These are phyloP conservation scores for Lycia hirtaria DNA, from an alignment of 2,888 invertebrate species.

Conservation along the genomic window DNA sequence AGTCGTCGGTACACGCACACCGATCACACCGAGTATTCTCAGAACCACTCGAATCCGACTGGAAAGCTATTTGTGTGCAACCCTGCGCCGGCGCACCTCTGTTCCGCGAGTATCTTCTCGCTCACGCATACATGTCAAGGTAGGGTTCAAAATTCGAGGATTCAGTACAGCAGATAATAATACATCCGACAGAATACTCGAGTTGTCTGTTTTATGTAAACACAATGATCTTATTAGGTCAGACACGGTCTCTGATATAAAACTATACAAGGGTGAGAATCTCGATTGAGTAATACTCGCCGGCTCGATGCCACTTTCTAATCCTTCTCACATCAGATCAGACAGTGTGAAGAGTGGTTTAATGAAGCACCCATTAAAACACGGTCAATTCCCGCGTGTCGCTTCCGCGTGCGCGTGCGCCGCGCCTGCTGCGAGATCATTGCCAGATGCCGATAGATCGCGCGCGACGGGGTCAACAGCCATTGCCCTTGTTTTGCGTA, in stretches of 20 bases:
- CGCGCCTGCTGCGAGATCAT: constrained; percentile 77
- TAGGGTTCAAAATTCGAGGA: constrained; percentile 84
- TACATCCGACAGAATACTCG: constrained; percentile 68
- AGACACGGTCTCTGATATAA: constrained; percentile 55
- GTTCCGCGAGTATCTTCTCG: constrained; percentile 72
- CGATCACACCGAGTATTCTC: constrained; percentile 62
- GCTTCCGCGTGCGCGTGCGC: constrained; percentile 74
- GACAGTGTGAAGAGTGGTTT: constrained; percentile 55
- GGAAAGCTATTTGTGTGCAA: constrained; percentile 81
- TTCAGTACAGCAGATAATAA: constrained; percentile 74
- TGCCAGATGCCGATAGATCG: constrained; percentile 83
- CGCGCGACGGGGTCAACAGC: constrained; percentile 83
- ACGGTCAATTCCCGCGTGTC: constrained; percentile 74
- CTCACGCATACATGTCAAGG: constrained; percentile 83
- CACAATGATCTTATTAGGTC: constrained; percentile 70
- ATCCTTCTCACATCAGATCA: constrained; percentile 61
- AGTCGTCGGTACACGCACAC: constrained; percentile 42
- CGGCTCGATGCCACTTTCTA: constrained; percentile 63
- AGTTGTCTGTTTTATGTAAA: constrained; percentile 71
- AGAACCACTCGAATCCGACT: constrained; percentile 74
- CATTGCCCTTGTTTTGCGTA: constrained; percentile 83
- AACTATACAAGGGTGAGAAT: constrained; percentile 51
- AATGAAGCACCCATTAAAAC: constrained; percentile 75
- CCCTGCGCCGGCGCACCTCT: constrained; percentile 73
- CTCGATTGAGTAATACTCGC: constrained; percentile 49